Conservation (phyloP, 2,888 invertebrate genomes). For the Serrognathus titanus region DNA sequence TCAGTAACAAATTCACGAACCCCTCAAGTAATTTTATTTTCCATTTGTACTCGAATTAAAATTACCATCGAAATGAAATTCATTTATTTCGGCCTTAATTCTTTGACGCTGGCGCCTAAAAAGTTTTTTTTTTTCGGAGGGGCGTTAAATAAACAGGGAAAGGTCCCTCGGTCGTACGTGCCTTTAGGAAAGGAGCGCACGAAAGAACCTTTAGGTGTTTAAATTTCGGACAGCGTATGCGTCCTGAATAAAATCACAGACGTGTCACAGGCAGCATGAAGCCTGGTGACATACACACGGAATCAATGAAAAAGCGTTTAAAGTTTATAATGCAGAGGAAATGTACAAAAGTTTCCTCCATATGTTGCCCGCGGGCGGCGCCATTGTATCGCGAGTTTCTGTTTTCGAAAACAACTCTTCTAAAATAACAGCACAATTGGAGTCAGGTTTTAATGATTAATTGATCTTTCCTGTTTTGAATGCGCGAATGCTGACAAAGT, state of each 20-base stretch:
- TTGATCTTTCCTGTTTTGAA: slow-evolving; percentile 17
- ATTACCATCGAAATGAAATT: too few relatives aligned
- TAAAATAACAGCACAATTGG: slow-evolving; percentile 4
- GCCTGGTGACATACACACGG: slow-evolving; percentile 26
- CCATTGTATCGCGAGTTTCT: slow-evolving; percentile 15
- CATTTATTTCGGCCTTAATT: too few relatives aligned
- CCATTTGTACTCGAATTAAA: too few relatives aligned
- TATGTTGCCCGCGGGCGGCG: slow-evolving; percentile 29
- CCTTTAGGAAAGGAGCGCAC: too few relatives aligned
- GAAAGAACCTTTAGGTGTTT: not conserved
- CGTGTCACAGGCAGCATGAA: slow-evolving; percentile 28
- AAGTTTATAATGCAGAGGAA: slow-evolving; percentile 32
- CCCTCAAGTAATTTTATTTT: too few relatives aligned
- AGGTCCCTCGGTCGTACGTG: too few relatives aligned
- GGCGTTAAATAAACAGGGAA: too few relatives aligned
- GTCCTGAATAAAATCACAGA: slow-evolving; percentile 4
- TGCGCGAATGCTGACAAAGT: not conserved
- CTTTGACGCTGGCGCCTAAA: too few relatives aligned
- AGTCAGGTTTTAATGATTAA: slow-evolving; percentile 11
- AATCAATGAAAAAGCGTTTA: slow-evolving; percentile 33
- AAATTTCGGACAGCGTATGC: not conserved
- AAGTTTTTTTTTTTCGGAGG: too few relatives aligned
- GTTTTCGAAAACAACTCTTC: slow-evolving; percentile 8
- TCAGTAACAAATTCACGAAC: too few relatives aligned
- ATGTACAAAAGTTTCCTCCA: slow-evolving; percentile 29